Base-by-base conservation (phyloP, 2,113 vertebrate species). In the Onychostoma macrolepis region DNA sequence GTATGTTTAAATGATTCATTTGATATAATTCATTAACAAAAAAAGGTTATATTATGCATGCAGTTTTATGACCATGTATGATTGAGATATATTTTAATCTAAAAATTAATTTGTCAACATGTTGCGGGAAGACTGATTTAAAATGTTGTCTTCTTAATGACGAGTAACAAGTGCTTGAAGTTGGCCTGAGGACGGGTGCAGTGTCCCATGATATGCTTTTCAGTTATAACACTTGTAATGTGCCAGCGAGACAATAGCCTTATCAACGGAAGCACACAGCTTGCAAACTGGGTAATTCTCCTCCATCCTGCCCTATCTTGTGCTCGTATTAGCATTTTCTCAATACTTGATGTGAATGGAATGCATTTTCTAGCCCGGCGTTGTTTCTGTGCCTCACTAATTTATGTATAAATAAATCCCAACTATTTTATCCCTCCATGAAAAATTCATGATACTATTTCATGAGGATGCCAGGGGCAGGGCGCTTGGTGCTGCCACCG, bases 221-320 rank as follows among this genome's bases (percentile, higher is more conserved):
- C 86, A 82, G 90, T 92, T 91, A 87, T 88, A 92, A 92, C 91
- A 91, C 90, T 92, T 86, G 88, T 92, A 43, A 87, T 87, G 85
- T 90, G 89, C 85, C 86, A 69, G 84, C 56, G 87, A 92, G 88
- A 88, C 83, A 78, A 89, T 85, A 63, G 81, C 79, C 89, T 91
- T 92, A 92, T 94, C 91, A 88, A 89, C 86, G 82, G 65, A 75
- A 90, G 65, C 2, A 85, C 88, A 89, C 88, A 87, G 87, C 87
- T 90, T 86, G 87, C 82, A 78, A 91, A 61, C 77, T 21, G 53
- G 13, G 72, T 80, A 41, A 87, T 88, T 86, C 58, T 85, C 84
- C 85, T 26, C 85, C 83, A 82, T 50, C 41, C 8, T 33, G 1
- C 81, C 48, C 58, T 30, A 28, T 21, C 38, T 61, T 33, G 53